Conservation (phyloP, 2,888 invertebrate species). For the Volucella bombylans region DNA sequence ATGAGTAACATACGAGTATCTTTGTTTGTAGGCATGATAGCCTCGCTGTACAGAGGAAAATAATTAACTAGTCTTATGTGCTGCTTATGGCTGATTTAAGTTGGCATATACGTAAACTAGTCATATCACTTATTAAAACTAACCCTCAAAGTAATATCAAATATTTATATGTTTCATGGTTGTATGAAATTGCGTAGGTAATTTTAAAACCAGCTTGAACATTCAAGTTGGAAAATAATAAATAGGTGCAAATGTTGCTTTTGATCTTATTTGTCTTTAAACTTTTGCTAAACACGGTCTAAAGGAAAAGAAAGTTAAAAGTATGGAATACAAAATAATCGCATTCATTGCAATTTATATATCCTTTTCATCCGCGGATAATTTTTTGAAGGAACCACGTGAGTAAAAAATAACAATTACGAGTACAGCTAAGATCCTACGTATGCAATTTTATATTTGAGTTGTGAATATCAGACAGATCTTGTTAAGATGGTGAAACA, state of each 20-base stretch:
- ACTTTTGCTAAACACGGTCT: conserved; percentile 26
- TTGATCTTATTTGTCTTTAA: conserved; percentile 22
- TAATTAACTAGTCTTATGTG: not conserved
- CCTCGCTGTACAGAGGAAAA: too few relatives aligned
- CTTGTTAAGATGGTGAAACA: too few relatives aligned
- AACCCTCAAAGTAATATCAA: conserved; percentile 38
- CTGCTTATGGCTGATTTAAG: not conserved
- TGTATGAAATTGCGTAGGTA: conserved; percentile 21
- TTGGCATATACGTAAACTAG: conserved; percentile 15
- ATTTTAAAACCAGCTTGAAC: conserved; percentile 33
- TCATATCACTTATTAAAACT: conserved; percentile 1
- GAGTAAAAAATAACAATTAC: conserved; percentile 24
- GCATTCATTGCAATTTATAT: conserved; percentile 11
- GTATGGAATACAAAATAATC: conserved; percentile 4
- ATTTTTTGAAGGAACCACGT: conserved; percentile 51
- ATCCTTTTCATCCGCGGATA: conserved; percentile 23
- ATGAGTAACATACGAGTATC: too few relatives aligned
- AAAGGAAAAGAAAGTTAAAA: conserved; percentile 1
- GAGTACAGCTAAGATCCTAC: not conserved
- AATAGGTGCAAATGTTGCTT: conserved; percentile 36
- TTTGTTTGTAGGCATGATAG: too few relatives aligned
- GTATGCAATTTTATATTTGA: too few relatives aligned
- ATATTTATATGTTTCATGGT: conserved; percentile 21
- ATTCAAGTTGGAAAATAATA: conserved; percentile 36
- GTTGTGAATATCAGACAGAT: too few relatives aligned